Evolutionary conservation across 2,113 vertebrate genomes (phyloP).

Genomic region (Centropus bengalensis): DNA sequence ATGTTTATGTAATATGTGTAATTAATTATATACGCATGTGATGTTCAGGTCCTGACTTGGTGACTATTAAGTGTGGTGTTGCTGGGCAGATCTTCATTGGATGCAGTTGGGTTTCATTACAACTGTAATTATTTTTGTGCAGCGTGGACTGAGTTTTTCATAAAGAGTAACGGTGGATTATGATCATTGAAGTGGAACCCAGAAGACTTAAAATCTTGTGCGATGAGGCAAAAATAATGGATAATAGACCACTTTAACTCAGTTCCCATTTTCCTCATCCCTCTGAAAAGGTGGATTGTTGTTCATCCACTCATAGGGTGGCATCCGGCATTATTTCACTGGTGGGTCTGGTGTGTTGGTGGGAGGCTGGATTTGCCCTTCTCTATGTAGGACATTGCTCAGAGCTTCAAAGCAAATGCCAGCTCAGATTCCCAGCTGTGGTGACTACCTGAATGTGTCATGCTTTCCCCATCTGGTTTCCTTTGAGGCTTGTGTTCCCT

Average conservation of each 20-base stretch:
- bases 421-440: not conserved
- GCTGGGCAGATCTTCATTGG: rapidly evolving
- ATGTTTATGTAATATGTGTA: not conserved
- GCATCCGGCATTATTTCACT: not conserved
- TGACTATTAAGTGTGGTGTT: not conserved
- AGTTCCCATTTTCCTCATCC: not conserved
- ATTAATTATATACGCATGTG: not conserved
- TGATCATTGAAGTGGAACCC: not conserved
- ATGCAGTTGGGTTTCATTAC: not conserved
- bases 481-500: not conserved
- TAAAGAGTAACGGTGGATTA: not conserved
- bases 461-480: not conserved
- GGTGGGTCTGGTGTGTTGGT: not conserved
- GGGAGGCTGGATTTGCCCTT: rapidly evolving
- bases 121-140: not conserved
- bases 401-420: not conserved
- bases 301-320: not conserved
- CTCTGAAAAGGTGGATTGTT: not conserved
- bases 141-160: not conserved
- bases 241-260: not conserved
- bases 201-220: not conserved
- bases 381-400: not conserved
- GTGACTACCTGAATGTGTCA: not conserved
- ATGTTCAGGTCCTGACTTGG: not conserved
- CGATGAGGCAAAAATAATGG: not conserved